Percentiles rank a stretch among this genome's conserved stretches.
phyloP scores from a whole-genome alignment of 1,140 invertebrate genomes.

The Dryas iulia region DNA sequence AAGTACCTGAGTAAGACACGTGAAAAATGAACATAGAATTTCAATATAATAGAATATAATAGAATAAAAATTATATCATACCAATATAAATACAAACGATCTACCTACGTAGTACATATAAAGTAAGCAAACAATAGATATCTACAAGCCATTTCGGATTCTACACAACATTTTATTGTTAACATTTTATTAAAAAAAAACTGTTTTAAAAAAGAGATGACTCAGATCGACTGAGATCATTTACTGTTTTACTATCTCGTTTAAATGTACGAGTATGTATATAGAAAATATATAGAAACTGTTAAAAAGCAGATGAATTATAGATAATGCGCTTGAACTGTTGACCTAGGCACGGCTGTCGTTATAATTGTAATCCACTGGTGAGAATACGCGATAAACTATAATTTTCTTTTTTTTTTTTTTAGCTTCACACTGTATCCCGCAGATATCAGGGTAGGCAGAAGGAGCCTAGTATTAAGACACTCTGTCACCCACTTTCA shows the following conservation, averaged over 20 bases:
- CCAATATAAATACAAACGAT: neutral
- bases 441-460: too few species aligned
- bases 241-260: conserved; percentile 61
- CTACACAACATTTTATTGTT: conserved; percentile 52
- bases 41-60: too few species aligned
- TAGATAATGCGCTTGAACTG: conserved; percentile 69
- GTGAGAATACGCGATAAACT: neutral
- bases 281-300: conserved; percentile 49
- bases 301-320: conserved; percentile 70
- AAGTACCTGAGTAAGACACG: too few species aligned
- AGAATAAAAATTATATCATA: too few species aligned
- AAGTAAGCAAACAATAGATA: conserved; percentile 15
- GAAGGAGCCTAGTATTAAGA: too few species aligned
- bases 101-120: conserved; percentile 26
- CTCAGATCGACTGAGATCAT: conserved; percentile 70
- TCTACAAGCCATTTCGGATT: conserved; percentile 33
- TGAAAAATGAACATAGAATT: too few species aligned
- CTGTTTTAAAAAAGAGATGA: conserved; percentile 65
- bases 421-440: too few species aligned
- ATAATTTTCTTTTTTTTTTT: neutral
- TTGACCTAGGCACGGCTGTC: conserved; percentile 64
- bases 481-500: too few species aligned
- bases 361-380: conserved; percentile 21
- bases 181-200: conserved; percentile 52
- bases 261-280: conserved; percentile 33